A percentile compares a stretch with the other conserved stretches of the same genome.
Conservation (phyloP, 1,140 invertebrate genomes). For the Telenomus remus region DNA sequence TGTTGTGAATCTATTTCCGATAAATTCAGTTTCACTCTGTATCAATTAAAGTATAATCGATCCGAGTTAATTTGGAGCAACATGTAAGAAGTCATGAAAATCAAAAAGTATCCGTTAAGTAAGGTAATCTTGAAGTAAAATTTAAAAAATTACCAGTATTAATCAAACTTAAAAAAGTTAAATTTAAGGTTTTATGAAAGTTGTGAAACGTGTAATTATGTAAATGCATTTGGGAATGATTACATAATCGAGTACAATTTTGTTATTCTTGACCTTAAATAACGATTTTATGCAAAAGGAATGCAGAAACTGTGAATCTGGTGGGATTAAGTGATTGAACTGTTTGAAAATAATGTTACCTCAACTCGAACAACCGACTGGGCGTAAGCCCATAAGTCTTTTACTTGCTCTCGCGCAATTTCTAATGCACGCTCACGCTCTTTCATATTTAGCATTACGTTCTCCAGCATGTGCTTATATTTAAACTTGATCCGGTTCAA, state of each 20-base stretch:
- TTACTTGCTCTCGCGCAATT: conserved; percentile 73
- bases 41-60: conserved; percentile 15
- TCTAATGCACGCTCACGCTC: conserved; percentile 77
- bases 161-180: too few species aligned
- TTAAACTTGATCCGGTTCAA: conserved; percentile 77
- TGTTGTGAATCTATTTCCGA: conserved; percentile 64
- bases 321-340: conserved; percentile 1
- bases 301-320: not conserved
- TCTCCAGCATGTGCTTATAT: conserved; percentile 76
- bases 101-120: too few species aligned
- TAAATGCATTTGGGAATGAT: too few species aligned
- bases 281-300: not conserved
- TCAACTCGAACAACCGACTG: conserved; percentile 78
- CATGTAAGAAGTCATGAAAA: too few species aligned
- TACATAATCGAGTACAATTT: too few species aligned
- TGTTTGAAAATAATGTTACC: conserved; percentile 65
- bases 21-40: conserved; percentile 72
- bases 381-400: conserved; percentile 76
- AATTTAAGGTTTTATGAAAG: too few species aligned
- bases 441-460: conserved; percentile 79
- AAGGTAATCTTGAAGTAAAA: too few species aligned
- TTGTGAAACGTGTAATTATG: too few species aligned
- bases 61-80: not conserved
- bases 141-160: too few species aligned
- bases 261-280: not conserved